Base-by-base conservation (phyloP, 2,113 vertebrate genomes). In the Suncus etruscus region DNA sequence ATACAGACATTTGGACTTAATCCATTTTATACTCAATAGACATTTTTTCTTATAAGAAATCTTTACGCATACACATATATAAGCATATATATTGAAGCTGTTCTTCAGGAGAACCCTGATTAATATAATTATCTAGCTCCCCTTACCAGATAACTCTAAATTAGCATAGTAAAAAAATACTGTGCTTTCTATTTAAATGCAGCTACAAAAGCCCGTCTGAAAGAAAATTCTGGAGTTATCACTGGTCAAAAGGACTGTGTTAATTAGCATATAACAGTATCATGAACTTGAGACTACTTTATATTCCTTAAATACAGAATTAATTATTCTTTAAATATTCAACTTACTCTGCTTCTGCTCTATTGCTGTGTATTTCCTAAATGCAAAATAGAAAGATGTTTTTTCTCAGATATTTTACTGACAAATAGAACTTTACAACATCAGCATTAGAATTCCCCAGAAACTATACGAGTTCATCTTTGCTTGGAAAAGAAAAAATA, bases 241-340 rank as follows among this genome's bases (percentile, higher is more conserved):
- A 87, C 58, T 83, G 86, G 92, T 95, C 79, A 94, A 76, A 91
- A 87, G 47, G 7, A 79, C 68, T 58, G n/a, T 83, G 51, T 82
- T 95, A 94, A 95, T 94, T 95, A 95, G 83, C 22, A 45, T 91
- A 83, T 83, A 91, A 58, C 51, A 88, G 70, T 90, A 91, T 87
- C 75, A 90, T 83, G 75, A 91, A 95, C 79, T 92, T 91, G 83
- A 87, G 77, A 91, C 73, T 79, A 84, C 4, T 93, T 92, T 88
- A 68, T 87, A 90, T 83, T 93, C 73, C 47, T 90, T 86, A 90
- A 93, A 91, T 91, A 90, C 24, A 72, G 69, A 87, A 91, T 74
- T 95, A 95, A 94, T 93, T 94, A 95, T 94, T 83, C 91, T 93
- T 93, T 66, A 91, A 79, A 81, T 75, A 92, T 81, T 12, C 85